These are phyloP conservation scores for Amphibalanus amphitrite DNA, from an alignment of 1,140 invertebrate species.

Conservation along the genomic window DNA sequence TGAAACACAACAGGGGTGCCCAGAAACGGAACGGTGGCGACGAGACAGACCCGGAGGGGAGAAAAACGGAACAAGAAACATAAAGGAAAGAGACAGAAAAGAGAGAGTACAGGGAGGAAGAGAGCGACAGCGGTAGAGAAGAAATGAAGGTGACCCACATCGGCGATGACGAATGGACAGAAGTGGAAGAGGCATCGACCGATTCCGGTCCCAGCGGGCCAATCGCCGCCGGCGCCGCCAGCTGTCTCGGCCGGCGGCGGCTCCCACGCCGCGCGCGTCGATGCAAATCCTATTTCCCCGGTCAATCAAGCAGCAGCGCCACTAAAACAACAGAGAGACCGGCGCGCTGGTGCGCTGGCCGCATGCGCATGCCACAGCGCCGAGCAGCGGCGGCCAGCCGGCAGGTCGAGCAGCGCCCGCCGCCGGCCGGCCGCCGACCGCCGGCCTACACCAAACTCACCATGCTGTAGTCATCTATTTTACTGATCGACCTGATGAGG, in stretches of 20 bases:
- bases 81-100: not conserved
- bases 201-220: not conserved
- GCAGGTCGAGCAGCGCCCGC: too few species aligned
- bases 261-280: not conserved
- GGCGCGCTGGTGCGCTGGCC: not conserved
- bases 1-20: too few species aligned
- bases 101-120: not conserved
- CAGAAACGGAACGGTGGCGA: too few species aligned
- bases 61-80: not conserved
- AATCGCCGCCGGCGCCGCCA: not conserved
- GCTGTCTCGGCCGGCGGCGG: too few species aligned
- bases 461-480: slow-evolving; percentile 98
- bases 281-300: not conserved
- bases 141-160: not conserved
- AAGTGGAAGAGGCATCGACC: not conserved
- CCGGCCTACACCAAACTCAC: slow-evolving; percentile 43
- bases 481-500: slow-evolving; percentile 88
- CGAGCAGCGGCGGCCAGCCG: too few species aligned
- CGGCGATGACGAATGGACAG: not conserved
- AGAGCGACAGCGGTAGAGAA: too few species aligned
- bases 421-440: too few species aligned
- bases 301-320: not conserved
- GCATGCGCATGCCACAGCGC: not conserved
- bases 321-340: too few species aligned
- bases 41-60: too few species aligned